A percentile compares a stretch with the other conserved stretches of the same genome.
These are phyloP conservation scores for Athalia circularis DNA, from an alignment of 2,888 invertebrate genomes.

Conservation along the genomic window DNA sequence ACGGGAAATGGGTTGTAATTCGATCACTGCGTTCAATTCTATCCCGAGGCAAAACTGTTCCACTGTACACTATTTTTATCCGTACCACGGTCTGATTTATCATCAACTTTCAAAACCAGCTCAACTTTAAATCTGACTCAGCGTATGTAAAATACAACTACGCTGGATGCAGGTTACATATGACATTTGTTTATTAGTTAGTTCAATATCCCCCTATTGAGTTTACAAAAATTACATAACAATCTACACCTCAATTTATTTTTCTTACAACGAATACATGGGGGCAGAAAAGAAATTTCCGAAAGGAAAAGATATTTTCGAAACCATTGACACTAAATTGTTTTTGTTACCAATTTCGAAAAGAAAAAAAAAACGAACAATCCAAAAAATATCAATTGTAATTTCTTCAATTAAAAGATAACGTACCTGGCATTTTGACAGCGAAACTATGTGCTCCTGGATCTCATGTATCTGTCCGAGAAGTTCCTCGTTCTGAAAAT, in stretches of 20 bases:
- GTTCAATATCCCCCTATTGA: neutral
- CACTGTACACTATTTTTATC: neutral
- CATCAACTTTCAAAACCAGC: neutral
- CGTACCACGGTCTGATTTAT: neutral
- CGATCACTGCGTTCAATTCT: neutral
- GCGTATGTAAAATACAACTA: neutral
- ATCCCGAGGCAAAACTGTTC: neutral
- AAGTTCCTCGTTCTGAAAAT: conserved; percentile 76
- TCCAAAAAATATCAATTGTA: conserved; percentile 22
- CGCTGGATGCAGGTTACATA: neutral
- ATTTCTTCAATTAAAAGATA: neutral
- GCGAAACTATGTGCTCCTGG: conserved; percentile 78
- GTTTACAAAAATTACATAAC: neutral
- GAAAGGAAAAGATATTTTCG: neutral
- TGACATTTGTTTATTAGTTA: neutral
- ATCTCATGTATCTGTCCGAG: conserved; percentile 78
- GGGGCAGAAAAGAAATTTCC: too few relatives aligned
- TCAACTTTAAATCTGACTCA: conserved; percentile 7
- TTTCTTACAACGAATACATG: too few relatives aligned
- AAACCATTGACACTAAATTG: neutral
- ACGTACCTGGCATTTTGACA: conserved; percentile 79
- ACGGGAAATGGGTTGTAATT: too few relatives aligned
- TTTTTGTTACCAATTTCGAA: neutral
- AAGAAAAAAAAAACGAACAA: neutral
- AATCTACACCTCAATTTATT: neutral